Conservation (phyloP, 92 coral and sea anemone genomes). For the Parazoanthus swiftii region DNA sequence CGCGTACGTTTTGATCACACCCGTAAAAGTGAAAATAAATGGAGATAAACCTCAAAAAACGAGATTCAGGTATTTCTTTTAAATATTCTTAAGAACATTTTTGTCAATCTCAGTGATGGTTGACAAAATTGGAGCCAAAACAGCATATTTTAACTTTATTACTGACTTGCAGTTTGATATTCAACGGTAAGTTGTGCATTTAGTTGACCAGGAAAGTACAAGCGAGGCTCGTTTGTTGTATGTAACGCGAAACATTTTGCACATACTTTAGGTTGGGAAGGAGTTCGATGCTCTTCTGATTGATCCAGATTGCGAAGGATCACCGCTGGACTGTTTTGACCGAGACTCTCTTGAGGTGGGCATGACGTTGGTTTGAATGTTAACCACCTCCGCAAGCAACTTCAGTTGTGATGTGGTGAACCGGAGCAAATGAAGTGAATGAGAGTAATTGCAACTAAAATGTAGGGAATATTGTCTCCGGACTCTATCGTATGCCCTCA, state of each 20-base stretch:
- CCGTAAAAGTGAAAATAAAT: too few relatives aligned
- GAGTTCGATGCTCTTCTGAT: slow-evolving; percentile 78
- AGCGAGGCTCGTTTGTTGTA: background rate
- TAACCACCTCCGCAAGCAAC: background rate
- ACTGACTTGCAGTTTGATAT: too few relatives aligned
- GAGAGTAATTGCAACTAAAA: background rate
- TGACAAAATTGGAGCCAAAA: too few relatives aligned
- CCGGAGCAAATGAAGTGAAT: background rate
- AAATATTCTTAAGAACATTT: too few relatives aligned
- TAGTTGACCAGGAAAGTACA: too few relatives aligned
- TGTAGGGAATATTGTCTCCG: background rate
- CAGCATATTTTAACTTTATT: too few relatives aligned
- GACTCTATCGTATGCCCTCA: background rate
- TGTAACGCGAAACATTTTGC: background rate
- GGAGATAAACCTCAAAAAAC: too few relatives aligned
- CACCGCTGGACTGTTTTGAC: slow-evolving; percentile 75
- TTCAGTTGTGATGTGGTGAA: background rate
- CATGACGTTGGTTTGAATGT: background rate
- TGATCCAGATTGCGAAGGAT: slow-evolving; percentile 54
- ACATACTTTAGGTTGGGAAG: slow-evolving; percentile 65
- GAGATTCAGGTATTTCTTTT: too few relatives aligned
- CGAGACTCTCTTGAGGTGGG: slow-evolving; percentile 54
- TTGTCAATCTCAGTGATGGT: too few relatives aligned
- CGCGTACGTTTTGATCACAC: too few relatives aligned
- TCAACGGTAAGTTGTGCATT: too few relatives aligned